Conservation (phyloP, 2,797 vertebrate species). For the Ctenopoma multispine region DNA sequence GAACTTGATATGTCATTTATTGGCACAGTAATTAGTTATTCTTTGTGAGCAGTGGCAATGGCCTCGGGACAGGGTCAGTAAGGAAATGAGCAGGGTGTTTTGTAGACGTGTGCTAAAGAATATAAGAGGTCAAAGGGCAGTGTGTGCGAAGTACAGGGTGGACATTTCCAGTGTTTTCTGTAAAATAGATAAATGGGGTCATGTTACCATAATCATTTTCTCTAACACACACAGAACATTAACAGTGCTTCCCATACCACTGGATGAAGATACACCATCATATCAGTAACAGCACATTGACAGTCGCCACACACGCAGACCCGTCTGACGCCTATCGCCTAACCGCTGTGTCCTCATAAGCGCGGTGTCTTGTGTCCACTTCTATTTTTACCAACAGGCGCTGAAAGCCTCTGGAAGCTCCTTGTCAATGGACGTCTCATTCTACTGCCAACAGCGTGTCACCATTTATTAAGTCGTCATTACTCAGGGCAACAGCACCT, state of each 20-base stretch:
- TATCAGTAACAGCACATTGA: constrained; percentile 76
- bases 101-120: constrained; percentile 24
- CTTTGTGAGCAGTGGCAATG: constrained; percentile 5
- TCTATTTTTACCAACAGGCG: constrained; percentile 83
- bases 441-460: constrained; percentile 74
- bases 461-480: constrained; percentile 86
- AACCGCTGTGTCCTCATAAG: constrained; percentile 65
- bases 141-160: constrained; percentile 54
- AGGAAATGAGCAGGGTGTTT: constrained; percentile 42
- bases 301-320: constrained; percentile 59
- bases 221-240: constrained; percentile 57
- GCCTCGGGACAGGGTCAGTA: constrained; percentile 33
- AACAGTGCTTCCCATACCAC: constrained; percentile 54
- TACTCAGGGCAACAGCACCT: constrained; percentile 71
- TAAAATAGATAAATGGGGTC: constrained; percentile 61
- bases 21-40: constrained; percentile 12
- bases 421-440: constrained; percentile 81
- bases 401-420: constrained; percentile 83
- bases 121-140: constrained; percentile 33
- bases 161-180: constrained; percentile 70
- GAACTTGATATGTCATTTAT: constrained; percentile 61
- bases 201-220: constrained; percentile 72
- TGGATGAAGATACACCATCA: constrained; percentile 67
- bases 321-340: constrained; percentile 60
- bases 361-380: constrained; percentile 75